Conservation (phyloP, 2,113 vertebrate genomes). For the Tachysurus fulvidraco region DNA sequence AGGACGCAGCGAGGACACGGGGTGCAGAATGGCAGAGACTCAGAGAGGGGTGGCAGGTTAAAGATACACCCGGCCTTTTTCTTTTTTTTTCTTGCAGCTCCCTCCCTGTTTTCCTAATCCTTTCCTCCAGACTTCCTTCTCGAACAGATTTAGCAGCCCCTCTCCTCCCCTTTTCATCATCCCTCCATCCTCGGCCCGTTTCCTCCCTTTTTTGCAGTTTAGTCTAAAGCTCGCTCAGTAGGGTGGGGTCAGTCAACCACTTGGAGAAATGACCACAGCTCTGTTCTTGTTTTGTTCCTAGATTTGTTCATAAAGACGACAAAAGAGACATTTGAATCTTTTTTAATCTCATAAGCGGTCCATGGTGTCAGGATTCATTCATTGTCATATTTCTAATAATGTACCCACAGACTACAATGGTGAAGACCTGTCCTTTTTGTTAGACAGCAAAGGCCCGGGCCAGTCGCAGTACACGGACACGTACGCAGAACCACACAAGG, state of each 20-base stretch:
- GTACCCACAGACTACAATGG: constrained; percentile 74
- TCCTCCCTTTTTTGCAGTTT: constrained; percentile 54
- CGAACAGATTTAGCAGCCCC: constrained; percentile 71
- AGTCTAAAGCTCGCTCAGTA: constrained; percentile 8
- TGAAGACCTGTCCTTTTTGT: constrained; percentile 81
- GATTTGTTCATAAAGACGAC: not conserved
- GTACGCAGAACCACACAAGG: constrained; percentile 64
- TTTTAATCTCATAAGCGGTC: not conserved
- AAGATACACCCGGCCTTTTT: constrained; percentile 60
- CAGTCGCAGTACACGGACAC: constrained; percentile 66
- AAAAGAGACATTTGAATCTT: not conserved
- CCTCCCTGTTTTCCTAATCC: constrained; percentile 74
- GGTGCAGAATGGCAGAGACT: constrained; percentile 35
- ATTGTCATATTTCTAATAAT: constrained; percentile 54
- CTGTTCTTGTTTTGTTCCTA: not conserved
- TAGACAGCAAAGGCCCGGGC: constrained; percentile 70
- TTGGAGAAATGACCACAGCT: not conserved
- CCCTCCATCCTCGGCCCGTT: constrained; percentile 61
- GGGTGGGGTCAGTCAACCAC: constrained; percentile 22
- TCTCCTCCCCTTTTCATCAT: constrained; percentile 65
- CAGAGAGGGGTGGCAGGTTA: constrained; percentile 64
- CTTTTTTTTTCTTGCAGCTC: constrained; percentile 43
- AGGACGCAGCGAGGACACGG: constrained; percentile 47
- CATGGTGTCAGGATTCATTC: constrained; percentile 28
- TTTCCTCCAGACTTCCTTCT: constrained; percentile 80